Evolutionary conservation across 2,797 vertebrate genomes (phyloP), one percentile per base, ranked within the genome.

Genomic region (Balearica regulorum): DNA sequence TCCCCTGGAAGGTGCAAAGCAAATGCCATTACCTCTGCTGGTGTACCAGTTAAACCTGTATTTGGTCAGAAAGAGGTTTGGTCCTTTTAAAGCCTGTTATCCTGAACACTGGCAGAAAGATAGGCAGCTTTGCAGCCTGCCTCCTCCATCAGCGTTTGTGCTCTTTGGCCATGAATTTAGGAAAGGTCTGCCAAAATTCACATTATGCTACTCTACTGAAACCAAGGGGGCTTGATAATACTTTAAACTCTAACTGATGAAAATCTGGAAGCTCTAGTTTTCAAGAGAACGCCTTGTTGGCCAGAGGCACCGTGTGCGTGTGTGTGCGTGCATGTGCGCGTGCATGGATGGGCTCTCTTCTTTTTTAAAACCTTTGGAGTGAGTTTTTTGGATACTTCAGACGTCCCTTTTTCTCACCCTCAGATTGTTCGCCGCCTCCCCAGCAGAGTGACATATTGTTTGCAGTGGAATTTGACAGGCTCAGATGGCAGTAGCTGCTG

Each of bases 391-490:
- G 95, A 97, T 95, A 97, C 93, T 97, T 89, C 95, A 96, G 89
- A 53, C 66, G 48, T 96, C 95, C 94, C 58, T 97, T 97, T 96
- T 98, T 94, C 65, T 97, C 83, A 96, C 87, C 96, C 95, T 96
- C 95, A 71, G 95, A 96, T 90, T 96, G 87, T 96, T 96, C 93
- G 26, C 95, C 66, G 84, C 96, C 96, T 97, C 95, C 95, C 96
- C 95, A 96, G 94, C 94, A 97, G 93, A 96, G 97, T 97, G 96
- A 97, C 97, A 97, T 97, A 96, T 97, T 97, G 96, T 97, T 97
- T 96, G 92, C 95, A 93, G 93, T 93, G 97, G 96, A 97, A 96
- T 97, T 96, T 97, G 97, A 97, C 97, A 97, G 96, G 96, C 97
- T 97, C 96, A 97, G 97, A 97, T 97, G 97, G 96, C 93, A 96